Base-by-base conservation (phyloP, 2,888 invertebrate genomes). In the Drosophila fungiperda region DNA sequence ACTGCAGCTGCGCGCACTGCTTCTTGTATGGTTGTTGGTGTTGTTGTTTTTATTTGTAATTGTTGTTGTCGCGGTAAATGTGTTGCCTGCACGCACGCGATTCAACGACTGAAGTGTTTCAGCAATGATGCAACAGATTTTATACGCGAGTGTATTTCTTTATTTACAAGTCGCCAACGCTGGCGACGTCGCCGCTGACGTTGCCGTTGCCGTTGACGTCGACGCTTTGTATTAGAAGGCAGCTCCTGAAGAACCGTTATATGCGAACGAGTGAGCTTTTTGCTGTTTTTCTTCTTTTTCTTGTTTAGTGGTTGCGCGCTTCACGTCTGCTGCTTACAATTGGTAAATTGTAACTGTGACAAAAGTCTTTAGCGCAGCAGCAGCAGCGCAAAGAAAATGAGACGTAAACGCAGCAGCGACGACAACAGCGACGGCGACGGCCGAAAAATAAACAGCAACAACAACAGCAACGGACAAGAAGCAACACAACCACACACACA, bases 61-160 rank as follows among this genome's bases (percentile, higher is more conserved):
- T 80, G 73, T 76, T 83, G 74, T 73, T 63, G 81, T 72, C 75
- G 65, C 74, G 80, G 75, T 79, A 77, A 63, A 36, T 23, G 78
- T 78, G 85, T 90, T 89, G 87, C 84, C 90, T 91, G 84, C 90
- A 90, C 92, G 92, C 92, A 91, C 92, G 85, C 85, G 90, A 74
- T 92, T 90, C 87, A 88, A 86, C 91, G 91, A 93, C 93, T 93
- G 92, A 93, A 93, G 93, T 93, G 92, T 92, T 92, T 91, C 90
- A 89, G 85, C 91, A 92, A 89, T 93, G 93, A 93, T 93, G 93
- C 93, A 93, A 93, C 93, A 92, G 92, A 92, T 93, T 93, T 92
- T 93, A 92, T 93, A 93, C 80, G 85, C 82, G 85, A 79, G 80
- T 92, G 80, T 92, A 74, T 80, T 83, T 82, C 83, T 82, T 78